Evolutionary conservation across 2,113 vertebrate species (phyloP), one percentile per base, ranked within the genome.

Genomic region (Cryptotis parvus): DNA sequence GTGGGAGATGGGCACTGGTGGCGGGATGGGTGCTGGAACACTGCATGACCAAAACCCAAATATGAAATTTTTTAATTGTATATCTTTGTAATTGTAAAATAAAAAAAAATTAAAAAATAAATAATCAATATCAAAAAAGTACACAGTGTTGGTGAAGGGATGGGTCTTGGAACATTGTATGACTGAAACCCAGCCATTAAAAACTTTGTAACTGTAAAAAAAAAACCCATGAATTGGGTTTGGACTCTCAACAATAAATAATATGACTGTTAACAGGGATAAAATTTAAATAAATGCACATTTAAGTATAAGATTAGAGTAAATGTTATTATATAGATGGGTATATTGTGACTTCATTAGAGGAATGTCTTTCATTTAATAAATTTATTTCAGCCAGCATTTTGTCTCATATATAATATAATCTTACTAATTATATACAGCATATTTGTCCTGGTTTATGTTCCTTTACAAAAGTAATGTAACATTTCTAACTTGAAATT

Each of bases 181-280:
- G n/a, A n/a, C n/a, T n/a, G n/a, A n/a, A n/a, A n/a, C n/a, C n/a
- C n/a, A n/a, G n/a, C n/a, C n/a, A n/a, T n/a, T n/a, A n/a, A n/a
- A n/a, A n/a, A n/a, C n/a, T n/a, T n/a, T n/a, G n/a, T n/a, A n/a
- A n/a, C n/a, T n/a, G n/a, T n/a, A n/a, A n/a, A 58, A 41, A 74
- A 65, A n/a, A n/a, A 94, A 39, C 1, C 76, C 7, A 18, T 82
- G 49, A 89, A 76, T 91, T 41, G 70, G 24, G 37, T 55, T 90
- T 89, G 84, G 68, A 75, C 58, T 93, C 61, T 88, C 81, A 91
- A 86, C 39, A 83, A 22, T 73, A 87, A 82, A 70, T 35, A 81
- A 86, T 3, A 66, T 83, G 68, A 43, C 7, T 80, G 27, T 79
- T 37, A 79, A 96, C 88, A 89, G 27, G 26, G 37, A 43, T 89